These are phyloP conservation scores for Carcharodon carcharias DNA, from an alignment of 2,797 vertebrate species.

Conservation along the genomic window DNA sequence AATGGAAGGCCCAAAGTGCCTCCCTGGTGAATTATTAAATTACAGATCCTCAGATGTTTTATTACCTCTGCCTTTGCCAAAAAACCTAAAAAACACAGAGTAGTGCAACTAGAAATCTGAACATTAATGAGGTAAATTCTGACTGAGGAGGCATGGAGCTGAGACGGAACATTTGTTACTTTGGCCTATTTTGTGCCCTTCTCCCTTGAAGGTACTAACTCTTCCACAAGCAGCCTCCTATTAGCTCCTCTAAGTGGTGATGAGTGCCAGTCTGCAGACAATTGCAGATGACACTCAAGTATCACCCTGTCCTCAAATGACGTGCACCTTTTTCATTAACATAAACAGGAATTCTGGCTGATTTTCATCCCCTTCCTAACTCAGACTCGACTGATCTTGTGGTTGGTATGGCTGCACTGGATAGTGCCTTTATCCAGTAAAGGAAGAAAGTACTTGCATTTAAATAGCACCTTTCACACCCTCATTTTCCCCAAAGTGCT, in stretches of 20 bases:
- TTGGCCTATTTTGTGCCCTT: neutral
- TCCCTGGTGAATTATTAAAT: neutral
- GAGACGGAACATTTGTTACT: neutral
- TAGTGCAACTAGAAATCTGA: neutral
- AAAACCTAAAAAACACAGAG: neutral
- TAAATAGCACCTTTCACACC: neutral
- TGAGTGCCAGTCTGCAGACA: neutral
- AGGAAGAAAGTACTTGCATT: neutral
- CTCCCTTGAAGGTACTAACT: neutral
- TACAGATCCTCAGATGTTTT: neutral
- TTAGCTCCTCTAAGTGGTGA: neutral
- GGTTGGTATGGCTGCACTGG: too few species aligned
- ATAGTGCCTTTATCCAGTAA: neutral
- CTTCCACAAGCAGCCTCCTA: neutral
- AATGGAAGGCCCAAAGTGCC: neutral
- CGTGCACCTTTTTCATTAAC: neutral
- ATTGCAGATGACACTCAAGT: neutral
- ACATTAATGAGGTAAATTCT: neutral
- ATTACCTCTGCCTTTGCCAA: neutral
- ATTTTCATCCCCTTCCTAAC: neutral
- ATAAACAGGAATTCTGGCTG: neutral
- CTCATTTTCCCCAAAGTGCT: neutral
- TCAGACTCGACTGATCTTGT: neutral
- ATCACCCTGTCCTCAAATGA: neutral
- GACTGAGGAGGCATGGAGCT: neutral